These are phyloP conservation scores for Pararge aegeria DNA, from an alignment of 1,140 invertebrate species.

Conservation along the genomic window DNA sequence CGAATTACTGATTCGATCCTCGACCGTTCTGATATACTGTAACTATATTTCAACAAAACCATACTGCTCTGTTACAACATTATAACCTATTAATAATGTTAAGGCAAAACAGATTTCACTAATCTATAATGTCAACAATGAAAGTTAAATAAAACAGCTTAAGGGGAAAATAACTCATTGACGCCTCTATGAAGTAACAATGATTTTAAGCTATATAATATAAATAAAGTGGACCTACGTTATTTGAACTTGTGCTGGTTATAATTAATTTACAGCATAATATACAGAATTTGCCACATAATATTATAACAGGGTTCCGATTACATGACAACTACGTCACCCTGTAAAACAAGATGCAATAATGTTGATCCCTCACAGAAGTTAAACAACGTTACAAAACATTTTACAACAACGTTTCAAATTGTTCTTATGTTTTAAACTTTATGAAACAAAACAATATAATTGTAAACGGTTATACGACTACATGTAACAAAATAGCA, in stretches of 20 bases:
- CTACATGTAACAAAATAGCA: too few species aligned
- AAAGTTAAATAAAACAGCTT: slow-evolving; percentile 76
- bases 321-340: slow-evolving; percentile 4
- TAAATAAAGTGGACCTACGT: slow-evolving; percentile 73
- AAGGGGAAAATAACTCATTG: slow-evolving; percentile 50
- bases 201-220: slow-evolving; percentile 59
- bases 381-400: too few species aligned
- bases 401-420: too few species aligned
- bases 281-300: slow-evolving; percentile 37
- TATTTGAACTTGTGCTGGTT: slow-evolving; percentile 77
- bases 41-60: slow-evolving; percentile 71
- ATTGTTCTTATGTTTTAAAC: too few species aligned
- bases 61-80: slow-evolving; percentile 71
- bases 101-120: slow-evolving; percentile 78
- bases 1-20: slow-evolving; percentile 65
- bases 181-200: slow-evolving; percentile 52
- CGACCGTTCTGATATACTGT: slow-evolving; percentile 64
- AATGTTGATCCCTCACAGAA: too few species aligned
- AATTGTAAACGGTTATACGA: too few species aligned
- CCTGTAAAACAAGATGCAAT: slow-evolving; percentile 17
- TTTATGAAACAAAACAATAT: too few species aligned
- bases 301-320: not conserved
- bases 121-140: slow-evolving; percentile 78
- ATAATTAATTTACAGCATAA: slow-evolving; percentile 60
- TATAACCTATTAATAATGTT: slow-evolving; percentile 76